phyloP scores from a whole-genome alignment of 2,113 vertebrate genomes.

The Bubo scandiacus region DNA sequence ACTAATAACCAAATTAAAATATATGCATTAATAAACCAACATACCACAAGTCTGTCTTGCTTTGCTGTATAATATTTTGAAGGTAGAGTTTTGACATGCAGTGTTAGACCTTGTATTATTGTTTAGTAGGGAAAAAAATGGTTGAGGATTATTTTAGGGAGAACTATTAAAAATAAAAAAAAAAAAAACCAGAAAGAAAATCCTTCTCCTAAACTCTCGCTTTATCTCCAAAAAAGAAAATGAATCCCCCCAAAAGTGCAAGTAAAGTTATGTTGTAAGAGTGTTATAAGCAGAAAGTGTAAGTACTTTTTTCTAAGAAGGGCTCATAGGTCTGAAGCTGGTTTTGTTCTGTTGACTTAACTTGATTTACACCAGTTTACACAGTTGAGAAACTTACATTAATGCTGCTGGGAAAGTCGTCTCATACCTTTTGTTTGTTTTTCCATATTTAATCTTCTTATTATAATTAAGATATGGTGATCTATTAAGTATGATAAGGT shows the following conservation, averaged over 20 bases:
- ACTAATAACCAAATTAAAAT: constrained; percentile 2
- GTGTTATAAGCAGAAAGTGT: not conserved
- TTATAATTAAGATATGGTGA: not conserved
- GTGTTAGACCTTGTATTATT: not conserved
- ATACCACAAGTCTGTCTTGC: not conserved
- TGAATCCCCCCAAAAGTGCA: not conserved
- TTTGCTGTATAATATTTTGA: not conserved
- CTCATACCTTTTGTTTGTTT: constrained; percentile 13
- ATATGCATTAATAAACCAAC: constrained; percentile 10
- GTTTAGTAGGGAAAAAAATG: not conserved
- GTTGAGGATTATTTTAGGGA: not conserved
- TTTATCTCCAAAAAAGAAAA: not conserved
- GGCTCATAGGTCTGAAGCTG: not conserved
- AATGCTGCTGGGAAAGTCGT: constrained; percentile 10
- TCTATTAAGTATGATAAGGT: not conserved
- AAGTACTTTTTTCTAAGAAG: not conserved
- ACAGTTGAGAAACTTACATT: not conserved
- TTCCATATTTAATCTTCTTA: constrained; percentile 7
- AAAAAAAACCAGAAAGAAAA: not conserved
- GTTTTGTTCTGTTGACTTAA: constrained; percentile 27
- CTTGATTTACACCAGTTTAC: constrained; percentile 30
- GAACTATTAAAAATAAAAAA: not conserved
- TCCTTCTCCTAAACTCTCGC: not conserved
- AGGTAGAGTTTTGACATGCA: not conserved
- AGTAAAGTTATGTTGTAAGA: not conserved